A percentile compares a stretch with the other conserved stretches of the same genome.
These are phyloP conservation scores for Microcebus tavaratra DNA, from an alignment of 2,113 vertebrate species.

Conservation along the genomic window DNA sequence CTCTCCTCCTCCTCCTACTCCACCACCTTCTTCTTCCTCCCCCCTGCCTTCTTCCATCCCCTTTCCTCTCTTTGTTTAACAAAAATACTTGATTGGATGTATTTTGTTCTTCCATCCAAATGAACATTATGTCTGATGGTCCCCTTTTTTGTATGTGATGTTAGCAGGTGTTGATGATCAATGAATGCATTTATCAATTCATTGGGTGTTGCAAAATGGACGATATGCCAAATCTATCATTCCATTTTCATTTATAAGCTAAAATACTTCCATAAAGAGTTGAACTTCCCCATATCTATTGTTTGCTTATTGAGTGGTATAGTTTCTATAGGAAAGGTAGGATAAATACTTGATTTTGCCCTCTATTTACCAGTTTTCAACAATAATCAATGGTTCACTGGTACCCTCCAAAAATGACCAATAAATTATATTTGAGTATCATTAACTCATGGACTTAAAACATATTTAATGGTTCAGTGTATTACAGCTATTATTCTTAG, in stretches of 20 bases:
- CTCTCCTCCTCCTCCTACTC: not conserved
- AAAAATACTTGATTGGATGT: not conserved
- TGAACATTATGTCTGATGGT: not conserved
- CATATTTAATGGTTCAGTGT: not conserved
- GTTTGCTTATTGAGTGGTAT: not conserved
- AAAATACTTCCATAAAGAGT: not conserved
- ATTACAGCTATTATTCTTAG: not conserved
- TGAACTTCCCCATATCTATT: not conserved
- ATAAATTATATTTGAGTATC: not conserved
- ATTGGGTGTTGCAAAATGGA: not conserved
- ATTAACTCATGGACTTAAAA: not conserved
- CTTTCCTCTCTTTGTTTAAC: not conserved
- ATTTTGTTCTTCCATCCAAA: not conserved
- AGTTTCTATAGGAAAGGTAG: not conserved
- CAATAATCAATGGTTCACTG: not conserved
- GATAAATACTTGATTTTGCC: not conserved
- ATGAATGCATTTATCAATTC: not conserved
- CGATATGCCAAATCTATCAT: not conserved
- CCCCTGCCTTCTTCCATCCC: not conserved
- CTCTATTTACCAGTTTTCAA: not conserved
- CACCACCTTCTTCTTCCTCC: not conserved
- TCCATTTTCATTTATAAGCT: not conserved
- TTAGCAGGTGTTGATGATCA: not conserved
- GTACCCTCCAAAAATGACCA: not conserved
- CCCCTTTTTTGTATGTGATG: not conserved